A percentile compares a stretch with the other conserved stretches of the same genome.
Evolutionary conservation across 2,113 vertebrate genomes (phyloP).

Genomic region (Promerops cafer): DNA sequence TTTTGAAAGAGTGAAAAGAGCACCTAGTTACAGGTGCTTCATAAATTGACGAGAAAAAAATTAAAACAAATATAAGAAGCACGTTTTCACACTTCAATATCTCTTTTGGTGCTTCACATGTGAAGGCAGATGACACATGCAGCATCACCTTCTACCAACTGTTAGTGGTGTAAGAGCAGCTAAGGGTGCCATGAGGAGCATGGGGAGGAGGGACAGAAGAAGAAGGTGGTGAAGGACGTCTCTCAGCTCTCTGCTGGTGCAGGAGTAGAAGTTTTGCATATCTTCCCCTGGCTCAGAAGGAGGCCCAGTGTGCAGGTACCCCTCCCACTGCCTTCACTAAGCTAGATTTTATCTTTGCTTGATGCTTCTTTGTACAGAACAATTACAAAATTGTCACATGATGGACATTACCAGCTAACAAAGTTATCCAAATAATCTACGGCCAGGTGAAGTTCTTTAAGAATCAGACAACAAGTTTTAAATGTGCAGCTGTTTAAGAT

Average conservation of each 20-base stretch:
- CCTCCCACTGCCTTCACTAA: neutral
- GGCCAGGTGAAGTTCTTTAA: neutral
- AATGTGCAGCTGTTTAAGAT: neutral
- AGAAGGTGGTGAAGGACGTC: neutral
- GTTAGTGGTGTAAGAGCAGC: neutral
- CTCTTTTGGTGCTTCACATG: neutral
- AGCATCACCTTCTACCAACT: neutral
- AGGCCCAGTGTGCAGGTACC: neutral
- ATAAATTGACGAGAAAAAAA: neutral
- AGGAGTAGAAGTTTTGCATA: neutral
- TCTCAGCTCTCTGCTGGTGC: neutral
- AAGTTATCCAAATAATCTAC: neutral
- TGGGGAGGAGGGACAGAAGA: neutral
- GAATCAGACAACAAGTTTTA: neutral
- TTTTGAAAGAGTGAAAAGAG: neutral
- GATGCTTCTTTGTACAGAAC: neutral
- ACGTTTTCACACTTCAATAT: neutral
- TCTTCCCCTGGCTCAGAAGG: neutral
- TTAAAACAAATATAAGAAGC: neutral
- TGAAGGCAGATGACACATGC: fast-evolving
- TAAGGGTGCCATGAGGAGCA: fast-evolving
- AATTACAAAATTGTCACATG: neutral
- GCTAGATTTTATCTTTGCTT: neutral
- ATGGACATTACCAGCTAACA: neutral
- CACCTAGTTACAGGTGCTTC: neutral